Base-by-base conservation (phyloP, 2,113 vertebrate genomes). In the Cottus gobio region DNA sequence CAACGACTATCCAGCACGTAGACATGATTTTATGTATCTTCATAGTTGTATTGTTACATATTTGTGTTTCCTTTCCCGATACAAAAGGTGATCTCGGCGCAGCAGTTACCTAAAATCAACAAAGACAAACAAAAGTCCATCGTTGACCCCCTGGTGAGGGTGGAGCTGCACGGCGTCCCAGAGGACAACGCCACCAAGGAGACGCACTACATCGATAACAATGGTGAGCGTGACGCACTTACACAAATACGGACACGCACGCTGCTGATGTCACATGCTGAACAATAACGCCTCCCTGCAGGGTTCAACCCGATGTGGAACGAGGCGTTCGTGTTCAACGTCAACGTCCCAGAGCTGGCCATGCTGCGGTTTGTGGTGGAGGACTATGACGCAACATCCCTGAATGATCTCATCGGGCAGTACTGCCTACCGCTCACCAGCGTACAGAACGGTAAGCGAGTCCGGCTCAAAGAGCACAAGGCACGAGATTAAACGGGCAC, bases 221-320 rank as follows among this genome's bases (percentile, higher is more conserved):
- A 99, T 0, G 98, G 97, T 97, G 90, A 77, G 84, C 2, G 2
- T 7, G 22, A 26, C 18, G 56, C 18, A 46, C 44, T n/a, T 1
- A 64, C 61, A 24, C 28, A 28, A 12, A 54, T 16, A 18, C 34
- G 16, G 26, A 42, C 9, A 62, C 34, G 54, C 34, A 24, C 56
- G 34, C 8, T 28, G 44, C 22, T 39, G 26, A 52, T 18, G n/a
- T 77, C 34, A 34, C 39, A 60, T 3, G 20, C 16, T 78, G 2
- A 64, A 37, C 20, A 28, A 24, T 12, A n/a, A 57, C 82, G 15
- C 4, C 0, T 62, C 7, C 10, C 22, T 70, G 34, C 84, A 99
- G 98, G 98, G 10, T 99, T 99, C 90, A 99, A 98, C 83, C 98
- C 98, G 0, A 80, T 69, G 77, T 99, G 98, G 98, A 95, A 98